These are phyloP conservation scores for Clistopyga incitator DNA, from an alignment of 2,888 invertebrate species.

Conservation along the genomic window DNA sequence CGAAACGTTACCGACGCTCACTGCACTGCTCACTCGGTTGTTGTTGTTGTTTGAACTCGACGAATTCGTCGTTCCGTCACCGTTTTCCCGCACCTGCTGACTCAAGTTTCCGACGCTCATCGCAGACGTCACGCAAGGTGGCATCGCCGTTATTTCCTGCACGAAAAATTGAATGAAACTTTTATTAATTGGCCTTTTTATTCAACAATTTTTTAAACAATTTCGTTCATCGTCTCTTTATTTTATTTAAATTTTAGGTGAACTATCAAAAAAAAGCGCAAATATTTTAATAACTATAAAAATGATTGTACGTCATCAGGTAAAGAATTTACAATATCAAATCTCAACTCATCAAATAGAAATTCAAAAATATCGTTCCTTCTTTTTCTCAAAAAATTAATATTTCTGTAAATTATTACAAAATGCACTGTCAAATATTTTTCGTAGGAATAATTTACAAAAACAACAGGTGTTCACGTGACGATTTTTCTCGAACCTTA, in stretches of 20 bases:
- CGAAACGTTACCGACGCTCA: conserved; percentile 79
- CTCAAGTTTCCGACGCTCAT: conserved; percentile 80
- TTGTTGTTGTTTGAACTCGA: conserved; percentile 72
- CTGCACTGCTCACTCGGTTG: conserved; percentile 78
- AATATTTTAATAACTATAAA: too few species aligned
- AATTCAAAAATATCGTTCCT: neutral
- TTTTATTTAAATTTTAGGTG: too few species aligned
- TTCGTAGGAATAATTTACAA: neutral
- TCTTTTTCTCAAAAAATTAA: neutral
- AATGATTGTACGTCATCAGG: too few species aligned
- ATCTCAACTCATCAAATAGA: too few species aligned
- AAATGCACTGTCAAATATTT: neutral
- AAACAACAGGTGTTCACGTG: conserved; percentile 8
- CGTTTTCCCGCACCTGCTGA: conserved; percentile 76
- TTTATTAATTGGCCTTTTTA: neutral
- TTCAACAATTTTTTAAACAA: neutral
- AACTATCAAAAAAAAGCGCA: too few species aligned
- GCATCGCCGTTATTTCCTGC: conserved; percentile 77
- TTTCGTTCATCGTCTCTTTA: neutral
- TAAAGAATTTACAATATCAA: too few species aligned
- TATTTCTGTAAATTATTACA: neutral
- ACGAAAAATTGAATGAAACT: conserved; percentile 15
- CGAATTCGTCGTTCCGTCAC: conserved; percentile 69
- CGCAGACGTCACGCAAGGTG: conserved; percentile 80
- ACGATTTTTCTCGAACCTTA: conserved; percentile 74